These are phyloP conservation scores for Leptobrachium ailaonicum DNA, from an alignment of 2,113 vertebrate species.

Conservation along the genomic window DNA sequence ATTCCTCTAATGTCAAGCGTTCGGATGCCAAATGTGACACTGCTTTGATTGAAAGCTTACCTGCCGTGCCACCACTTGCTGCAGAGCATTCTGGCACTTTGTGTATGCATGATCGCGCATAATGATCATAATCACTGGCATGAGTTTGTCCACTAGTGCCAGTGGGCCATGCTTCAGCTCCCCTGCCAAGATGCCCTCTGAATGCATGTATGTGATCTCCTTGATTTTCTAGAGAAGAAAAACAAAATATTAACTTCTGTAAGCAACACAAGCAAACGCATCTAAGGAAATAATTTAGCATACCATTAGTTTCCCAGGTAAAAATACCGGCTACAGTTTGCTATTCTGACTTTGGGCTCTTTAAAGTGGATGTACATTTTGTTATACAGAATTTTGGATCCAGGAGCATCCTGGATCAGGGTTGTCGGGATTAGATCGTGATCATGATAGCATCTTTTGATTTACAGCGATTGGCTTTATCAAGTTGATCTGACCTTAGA, in stretches of 20 bases:
- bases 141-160: constrained; percentile 94
- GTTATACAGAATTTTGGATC: too few species aligned
- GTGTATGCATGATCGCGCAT: constrained; percentile 91
- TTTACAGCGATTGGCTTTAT: too few species aligned
- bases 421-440: too few species aligned
- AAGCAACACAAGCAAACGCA: not conserved
- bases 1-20: too few species aligned
- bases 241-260: not conserved
- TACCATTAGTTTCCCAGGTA: too few species aligned
- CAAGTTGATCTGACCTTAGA: too few species aligned
- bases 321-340: too few species aligned
- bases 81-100: constrained; percentile 96
- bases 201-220: constrained; percentile 99
- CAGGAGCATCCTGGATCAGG: too few species aligned
- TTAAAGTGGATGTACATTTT: not conserved
- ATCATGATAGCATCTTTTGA: too few species aligned
- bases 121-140: constrained; percentile 99
- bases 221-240: constrained; percentile 87
- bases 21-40: too few species aligned
- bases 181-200: constrained; percentile 93
- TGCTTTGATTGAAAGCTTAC: constrained; percentile 60
- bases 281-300: too few species aligned
- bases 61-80: constrained; percentile 93
- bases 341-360: too few species aligned
- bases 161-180: constrained; percentile 94